Conservation (phyloP, 2,888 invertebrate genomes). For the Lasioglossum malachurum region DNA sequence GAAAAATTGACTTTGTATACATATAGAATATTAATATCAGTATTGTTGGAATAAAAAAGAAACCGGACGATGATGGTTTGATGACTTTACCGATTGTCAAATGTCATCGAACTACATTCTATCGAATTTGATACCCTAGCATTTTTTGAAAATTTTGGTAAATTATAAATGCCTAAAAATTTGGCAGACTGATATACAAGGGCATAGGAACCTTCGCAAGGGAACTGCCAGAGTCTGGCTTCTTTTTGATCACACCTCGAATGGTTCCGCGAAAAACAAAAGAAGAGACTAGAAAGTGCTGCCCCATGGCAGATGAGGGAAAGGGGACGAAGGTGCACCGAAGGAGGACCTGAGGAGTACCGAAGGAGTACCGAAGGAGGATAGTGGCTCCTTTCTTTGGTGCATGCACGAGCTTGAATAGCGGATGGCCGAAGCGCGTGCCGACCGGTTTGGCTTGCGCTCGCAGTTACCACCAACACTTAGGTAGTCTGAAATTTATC, state of each 20-base stretch:
- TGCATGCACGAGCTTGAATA: slow-evolving; percentile 44
- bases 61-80: too few relatives aligned
- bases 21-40: too few relatives aligned
- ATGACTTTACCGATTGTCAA: too few relatives aligned
- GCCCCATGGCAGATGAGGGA: neutral
- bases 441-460: slow-evolving; percentile 82
- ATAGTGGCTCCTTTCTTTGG: slow-evolving; percentile 45
- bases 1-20: neutral
- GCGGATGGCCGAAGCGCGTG: slow-evolving; percentile 75
- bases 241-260: neutral
- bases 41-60: too few relatives aligned
- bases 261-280: slow-evolving; percentile 32
- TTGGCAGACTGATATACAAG: too few relatives aligned
- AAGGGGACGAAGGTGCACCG: neutral
- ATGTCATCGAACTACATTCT: too few relatives aligned
- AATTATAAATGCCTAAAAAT: too few relatives aligned
- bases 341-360: neutral
- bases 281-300: neutral
- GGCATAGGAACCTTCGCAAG: neutral
- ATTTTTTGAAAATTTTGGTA: too few relatives aligned
- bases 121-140: too few relatives aligned
- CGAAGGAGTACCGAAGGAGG: slow-evolving; percentile 4
- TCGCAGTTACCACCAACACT: slow-evolving; percentile 70
- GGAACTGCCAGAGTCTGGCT: neutral
- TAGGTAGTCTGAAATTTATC: slow-evolving; percentile 75